Evolutionary conservation across 2,113 vertebrate genomes (phyloP).

Genomic region (Globicephala melas): DNA sequence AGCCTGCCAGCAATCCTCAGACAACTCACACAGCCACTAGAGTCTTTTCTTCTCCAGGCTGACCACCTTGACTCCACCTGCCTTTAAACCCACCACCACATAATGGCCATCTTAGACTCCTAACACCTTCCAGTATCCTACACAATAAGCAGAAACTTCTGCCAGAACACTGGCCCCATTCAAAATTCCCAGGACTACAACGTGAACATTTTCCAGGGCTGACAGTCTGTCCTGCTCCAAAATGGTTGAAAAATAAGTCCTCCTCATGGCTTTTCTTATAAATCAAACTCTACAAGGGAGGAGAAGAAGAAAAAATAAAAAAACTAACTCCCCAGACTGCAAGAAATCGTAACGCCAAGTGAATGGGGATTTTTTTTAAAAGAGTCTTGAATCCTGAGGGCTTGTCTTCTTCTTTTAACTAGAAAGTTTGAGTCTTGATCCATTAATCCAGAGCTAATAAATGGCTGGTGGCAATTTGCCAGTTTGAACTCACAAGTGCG

Average conservation of each 20-base stretch:
- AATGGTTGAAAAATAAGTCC: background rate
- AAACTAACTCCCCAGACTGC: background rate
- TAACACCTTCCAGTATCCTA: background rate
- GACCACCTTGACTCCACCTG: background rate
- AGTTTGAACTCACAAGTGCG: slow-evolving; percentile 72
- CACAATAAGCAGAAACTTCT: background rate
- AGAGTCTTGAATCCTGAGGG: slow-evolving; percentile 61
- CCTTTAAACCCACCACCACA: background rate
- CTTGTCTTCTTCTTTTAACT: slow-evolving; percentile 68
- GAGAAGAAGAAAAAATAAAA: no score
- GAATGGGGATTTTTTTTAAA: slow-evolving; percentile 27
- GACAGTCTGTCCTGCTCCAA: background rate
- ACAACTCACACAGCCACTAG: background rate
- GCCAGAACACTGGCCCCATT: background rate
- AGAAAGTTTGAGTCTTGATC: slow-evolving; percentile 64
- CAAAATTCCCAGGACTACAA: background rate
- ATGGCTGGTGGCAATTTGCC: slow-evolving; percentile 74
- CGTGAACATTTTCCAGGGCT: background rate
- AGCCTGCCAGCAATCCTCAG: background rate
- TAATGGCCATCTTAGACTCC: background rate
- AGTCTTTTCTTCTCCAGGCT: background rate
- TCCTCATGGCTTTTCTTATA: background rate
- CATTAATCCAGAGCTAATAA: slow-evolving; percentile 77
- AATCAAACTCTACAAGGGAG: background rate
- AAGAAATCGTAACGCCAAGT: slow-evolving; percentile 42